phyloP scores from a whole-genome alignment of 2,888 invertebrate species.

The Cancer borealis region DNA sequence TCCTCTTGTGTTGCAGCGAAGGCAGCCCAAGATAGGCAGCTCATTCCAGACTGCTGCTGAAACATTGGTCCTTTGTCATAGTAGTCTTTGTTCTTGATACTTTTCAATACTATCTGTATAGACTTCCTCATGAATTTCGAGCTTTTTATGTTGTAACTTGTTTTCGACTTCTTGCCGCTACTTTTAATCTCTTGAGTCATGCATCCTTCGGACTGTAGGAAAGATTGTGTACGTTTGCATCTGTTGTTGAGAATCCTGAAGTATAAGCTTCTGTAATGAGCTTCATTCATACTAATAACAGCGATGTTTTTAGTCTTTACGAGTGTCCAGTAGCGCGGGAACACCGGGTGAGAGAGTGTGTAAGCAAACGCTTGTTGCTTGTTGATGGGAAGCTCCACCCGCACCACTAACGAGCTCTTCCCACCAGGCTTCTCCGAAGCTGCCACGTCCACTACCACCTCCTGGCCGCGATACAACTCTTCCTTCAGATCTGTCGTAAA shows the following conservation, averaged over 20 bases:
- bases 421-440: not conserved
- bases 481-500: not conserved
- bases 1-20: not conserved
- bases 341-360: slow-evolving; percentile 18
- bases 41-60: not conserved
- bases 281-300: not conserved
- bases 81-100: not conserved
- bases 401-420: not conserved
- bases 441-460: slow-evolving; percentile 43
- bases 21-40: not conserved
- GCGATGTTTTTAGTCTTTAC: not conserved
- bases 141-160: too few species aligned
- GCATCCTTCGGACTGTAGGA: not conserved
- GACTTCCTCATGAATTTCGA: not conserved
- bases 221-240: not conserved
- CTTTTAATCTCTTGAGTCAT: not conserved
- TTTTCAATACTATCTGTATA: not conserved
- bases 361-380: not conserved
- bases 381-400: not conserved
- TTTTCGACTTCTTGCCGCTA: too few species aligned
- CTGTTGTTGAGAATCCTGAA: slow-evolving; percentile 31
- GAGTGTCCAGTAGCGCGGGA: slow-evolving; percentile 27
- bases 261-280: not conserved
- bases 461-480: not conserved
- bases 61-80: not conserved